Evolutionary conservation across 2,113 vertebrate genomes (phyloP).

Genomic region (Todiramphus saurophagus): DNA sequence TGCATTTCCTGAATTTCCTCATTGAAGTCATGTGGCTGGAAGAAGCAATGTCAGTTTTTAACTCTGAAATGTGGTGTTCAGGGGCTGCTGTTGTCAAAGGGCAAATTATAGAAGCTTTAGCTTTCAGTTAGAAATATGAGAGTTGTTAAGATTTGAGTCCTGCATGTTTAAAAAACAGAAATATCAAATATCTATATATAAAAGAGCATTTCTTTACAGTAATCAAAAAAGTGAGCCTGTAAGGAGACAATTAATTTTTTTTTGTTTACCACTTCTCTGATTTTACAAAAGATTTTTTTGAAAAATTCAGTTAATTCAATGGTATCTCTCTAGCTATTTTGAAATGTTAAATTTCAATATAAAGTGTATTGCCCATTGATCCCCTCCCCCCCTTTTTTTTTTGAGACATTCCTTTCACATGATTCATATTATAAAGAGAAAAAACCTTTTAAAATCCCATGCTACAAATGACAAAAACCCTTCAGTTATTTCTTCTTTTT

Average conservation of each 20-base stretch:
- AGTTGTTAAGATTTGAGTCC: background rate
- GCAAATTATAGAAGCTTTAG: background rate
- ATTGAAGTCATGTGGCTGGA: background rate
- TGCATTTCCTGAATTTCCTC: background rate
- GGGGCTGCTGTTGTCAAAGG: background rate
- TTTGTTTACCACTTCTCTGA: background rate
- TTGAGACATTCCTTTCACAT: conserved; percentile 2
- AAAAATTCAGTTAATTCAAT: background rate
- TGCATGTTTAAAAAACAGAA: background rate
- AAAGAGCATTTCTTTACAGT: background rate
- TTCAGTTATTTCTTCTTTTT: background rate
- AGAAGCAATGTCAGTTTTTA: background rate
- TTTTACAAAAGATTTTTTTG: background rate
- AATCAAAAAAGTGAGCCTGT: background rate
- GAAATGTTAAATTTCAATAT: background rate
- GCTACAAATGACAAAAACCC: background rate
- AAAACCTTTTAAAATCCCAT: background rate
- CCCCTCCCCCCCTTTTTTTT: background rate
- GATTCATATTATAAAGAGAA: background rate
- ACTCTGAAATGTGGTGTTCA: background rate
- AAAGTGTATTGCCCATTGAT: background rate
- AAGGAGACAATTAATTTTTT: background rate
- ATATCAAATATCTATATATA: background rate
- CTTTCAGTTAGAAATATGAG: background rate
- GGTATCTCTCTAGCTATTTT: background rate